Conservation (phyloP, 2,113 vertebrate genomes). For the Pogona vitticeps region DNA sequence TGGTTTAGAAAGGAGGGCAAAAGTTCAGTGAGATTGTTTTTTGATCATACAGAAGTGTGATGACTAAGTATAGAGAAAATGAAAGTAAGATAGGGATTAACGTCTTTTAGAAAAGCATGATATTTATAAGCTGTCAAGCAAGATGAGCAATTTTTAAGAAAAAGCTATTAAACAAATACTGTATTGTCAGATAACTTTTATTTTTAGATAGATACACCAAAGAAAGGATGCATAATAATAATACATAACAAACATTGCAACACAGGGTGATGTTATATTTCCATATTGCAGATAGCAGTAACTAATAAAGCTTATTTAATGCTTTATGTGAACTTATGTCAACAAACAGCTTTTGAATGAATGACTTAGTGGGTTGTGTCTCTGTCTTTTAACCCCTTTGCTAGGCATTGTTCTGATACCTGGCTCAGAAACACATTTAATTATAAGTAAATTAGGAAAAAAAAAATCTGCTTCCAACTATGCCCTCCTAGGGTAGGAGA, state of each 20-base stretch:
- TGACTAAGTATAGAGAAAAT: background rate
- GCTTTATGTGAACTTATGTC: background rate
- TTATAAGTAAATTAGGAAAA: background rate
- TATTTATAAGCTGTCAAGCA: background rate
- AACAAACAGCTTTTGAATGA: background rate
- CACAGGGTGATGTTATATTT: background rate
- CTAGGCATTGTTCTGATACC: background rate
- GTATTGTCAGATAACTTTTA: no score
- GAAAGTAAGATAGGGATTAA: background rate
- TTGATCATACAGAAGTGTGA: accelerated
- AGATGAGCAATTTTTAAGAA: background rate
- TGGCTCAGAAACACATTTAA: background rate
- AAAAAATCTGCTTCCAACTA: background rate
- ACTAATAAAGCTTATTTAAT: background rate
- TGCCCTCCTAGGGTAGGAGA: background rate
- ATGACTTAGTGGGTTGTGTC: no score
- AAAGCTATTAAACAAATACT: background rate
- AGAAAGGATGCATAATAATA: background rate
- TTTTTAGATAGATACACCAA: no score
- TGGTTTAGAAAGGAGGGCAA: background rate
- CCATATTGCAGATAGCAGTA: background rate
- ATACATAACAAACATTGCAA: background rate
- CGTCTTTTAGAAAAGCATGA: background rate
- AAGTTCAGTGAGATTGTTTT: background rate
- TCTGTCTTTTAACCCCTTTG: background rate